Evolutionary conservation across 2,113 vertebrate species (phyloP).

Genomic region (Elaphurus davidianus): DNA sequence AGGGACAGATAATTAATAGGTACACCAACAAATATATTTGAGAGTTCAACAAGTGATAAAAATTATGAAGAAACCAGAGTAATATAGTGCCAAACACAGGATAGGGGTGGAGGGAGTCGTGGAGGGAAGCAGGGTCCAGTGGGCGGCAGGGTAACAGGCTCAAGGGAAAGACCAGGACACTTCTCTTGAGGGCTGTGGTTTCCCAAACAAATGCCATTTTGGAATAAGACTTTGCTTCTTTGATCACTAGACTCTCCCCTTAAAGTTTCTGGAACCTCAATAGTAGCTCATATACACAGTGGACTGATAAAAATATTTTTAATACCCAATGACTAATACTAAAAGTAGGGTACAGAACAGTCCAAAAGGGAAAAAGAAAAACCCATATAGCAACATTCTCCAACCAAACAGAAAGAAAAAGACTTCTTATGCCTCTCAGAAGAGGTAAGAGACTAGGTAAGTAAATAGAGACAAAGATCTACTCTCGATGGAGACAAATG

Average conservation of each 20-base stretch:
- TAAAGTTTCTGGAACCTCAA: background rate
- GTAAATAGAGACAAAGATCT: background rate
- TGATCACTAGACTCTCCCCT: background rate
- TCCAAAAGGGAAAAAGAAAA: background rate
- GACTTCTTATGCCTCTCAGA: background rate
- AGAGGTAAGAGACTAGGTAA: background rate
- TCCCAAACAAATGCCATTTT: background rate
- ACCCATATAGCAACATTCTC: background rate
- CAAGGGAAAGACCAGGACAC: background rate
- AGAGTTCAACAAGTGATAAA: background rate
- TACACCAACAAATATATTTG: background rate
- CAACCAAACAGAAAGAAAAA: background rate
- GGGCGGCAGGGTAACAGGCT: background rate
- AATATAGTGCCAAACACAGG: background rate
- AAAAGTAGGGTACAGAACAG: background rate
- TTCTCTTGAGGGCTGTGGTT: background rate
- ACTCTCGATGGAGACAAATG: background rate
- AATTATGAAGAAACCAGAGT: background rate
- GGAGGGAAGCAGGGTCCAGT: background rate
- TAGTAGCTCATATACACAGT: background rate
- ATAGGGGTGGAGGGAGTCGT: fast-evolving
- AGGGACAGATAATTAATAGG: background rate
- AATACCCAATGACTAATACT: background rate
- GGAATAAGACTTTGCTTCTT: background rate
- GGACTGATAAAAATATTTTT: background rate